Conservation (phyloP, 2,113 vertebrate genomes). For the Crotalus helleri region DNA sequence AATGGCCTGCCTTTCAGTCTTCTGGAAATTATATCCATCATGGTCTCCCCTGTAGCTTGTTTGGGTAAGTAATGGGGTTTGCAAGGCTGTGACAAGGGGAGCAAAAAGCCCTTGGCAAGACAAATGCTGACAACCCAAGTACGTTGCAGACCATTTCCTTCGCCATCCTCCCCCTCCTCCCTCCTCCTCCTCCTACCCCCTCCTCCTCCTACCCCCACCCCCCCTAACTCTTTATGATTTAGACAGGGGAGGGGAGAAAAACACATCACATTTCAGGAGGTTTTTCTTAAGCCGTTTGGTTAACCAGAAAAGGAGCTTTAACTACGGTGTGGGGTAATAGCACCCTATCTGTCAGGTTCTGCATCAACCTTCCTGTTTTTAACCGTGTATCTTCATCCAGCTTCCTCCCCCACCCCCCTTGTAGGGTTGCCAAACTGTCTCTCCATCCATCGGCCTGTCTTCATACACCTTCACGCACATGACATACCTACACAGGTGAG, state of each 20-base stretch:
- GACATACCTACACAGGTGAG: background rate
- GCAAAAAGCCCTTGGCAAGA: slow-evolving; percentile 74
- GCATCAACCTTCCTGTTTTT: background rate
- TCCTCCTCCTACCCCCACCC: background rate
- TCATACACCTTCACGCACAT: background rate
- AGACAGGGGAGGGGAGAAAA: background rate
- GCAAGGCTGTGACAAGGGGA: slow-evolving; percentile 75
- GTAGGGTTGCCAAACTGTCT: background rate
- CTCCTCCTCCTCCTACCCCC: too few species aligned
- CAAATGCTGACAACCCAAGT: slow-evolving; percentile 62
- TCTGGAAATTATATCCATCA: slow-evolving; percentile 69
- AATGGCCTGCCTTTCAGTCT: slow-evolving; percentile 70
- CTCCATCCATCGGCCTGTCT: background rate
- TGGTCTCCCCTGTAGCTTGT: slow-evolving; percentile 64
- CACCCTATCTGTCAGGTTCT: background rate
- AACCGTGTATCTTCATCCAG: background rate
- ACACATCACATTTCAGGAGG: slow-evolving; percentile 26
- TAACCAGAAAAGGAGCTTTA: slow-evolving; percentile 35
- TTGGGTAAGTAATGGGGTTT: slow-evolving; percentile 70
- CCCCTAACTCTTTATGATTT: background rate
- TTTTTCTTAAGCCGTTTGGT: slow-evolving; percentile 31
- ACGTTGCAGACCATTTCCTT: slow-evolving; percentile 48
- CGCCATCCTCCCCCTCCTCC: background rate
- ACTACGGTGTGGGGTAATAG: background rate
- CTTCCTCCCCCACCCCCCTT: background rate